A percentile compares a stretch with the other conserved stretches of the same genome.
Conservation (phyloP, 2,797 vertebrate genomes). For the Rhinichthys osculus region DNA sequence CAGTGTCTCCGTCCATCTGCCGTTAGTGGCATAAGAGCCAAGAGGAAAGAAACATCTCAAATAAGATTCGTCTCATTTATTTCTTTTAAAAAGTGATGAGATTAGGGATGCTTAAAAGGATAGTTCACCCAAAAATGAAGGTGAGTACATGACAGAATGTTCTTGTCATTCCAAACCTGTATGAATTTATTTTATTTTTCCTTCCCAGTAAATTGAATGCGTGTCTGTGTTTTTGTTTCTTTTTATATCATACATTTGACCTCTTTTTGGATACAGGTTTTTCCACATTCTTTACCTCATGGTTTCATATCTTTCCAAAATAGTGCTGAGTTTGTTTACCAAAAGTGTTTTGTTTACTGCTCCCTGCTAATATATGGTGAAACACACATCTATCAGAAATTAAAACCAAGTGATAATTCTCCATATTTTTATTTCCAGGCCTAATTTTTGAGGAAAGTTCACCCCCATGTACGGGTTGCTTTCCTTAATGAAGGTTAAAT, state of each 20-base stretch:
- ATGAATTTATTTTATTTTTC: no score
- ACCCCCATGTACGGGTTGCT: constrained; percentile 46
- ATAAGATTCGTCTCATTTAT: not conserved
- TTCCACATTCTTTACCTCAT: not conserved
- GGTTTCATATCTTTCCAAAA: not conserved
- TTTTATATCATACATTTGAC: not conserved
- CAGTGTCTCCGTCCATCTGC: not conserved
- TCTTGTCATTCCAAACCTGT: no score
- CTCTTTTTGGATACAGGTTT: not conserved
- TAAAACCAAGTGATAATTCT: not conserved
- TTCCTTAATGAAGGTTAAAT: constrained; percentile 57
- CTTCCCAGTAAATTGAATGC: not conserved
- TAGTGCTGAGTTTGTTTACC: not conserved
- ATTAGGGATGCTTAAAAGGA: not conserved
- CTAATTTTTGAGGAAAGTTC: constrained; percentile 58
- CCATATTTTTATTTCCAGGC: constrained; percentile 27
- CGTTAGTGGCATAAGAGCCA: not conserved
- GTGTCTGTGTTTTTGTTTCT: not conserved
- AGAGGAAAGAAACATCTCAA: not conserved
- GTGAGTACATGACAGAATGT: not conserved
- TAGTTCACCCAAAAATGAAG: not conserved
- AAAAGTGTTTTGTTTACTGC: not conserved
- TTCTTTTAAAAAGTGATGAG: not conserved
- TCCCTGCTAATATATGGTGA: not conserved
- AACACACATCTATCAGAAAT: not conserved